These are phyloP conservation scores for Megalurothrips usitatus DNA, from an alignment of 2,888 invertebrate species.

Conservation along the genomic window DNA sequence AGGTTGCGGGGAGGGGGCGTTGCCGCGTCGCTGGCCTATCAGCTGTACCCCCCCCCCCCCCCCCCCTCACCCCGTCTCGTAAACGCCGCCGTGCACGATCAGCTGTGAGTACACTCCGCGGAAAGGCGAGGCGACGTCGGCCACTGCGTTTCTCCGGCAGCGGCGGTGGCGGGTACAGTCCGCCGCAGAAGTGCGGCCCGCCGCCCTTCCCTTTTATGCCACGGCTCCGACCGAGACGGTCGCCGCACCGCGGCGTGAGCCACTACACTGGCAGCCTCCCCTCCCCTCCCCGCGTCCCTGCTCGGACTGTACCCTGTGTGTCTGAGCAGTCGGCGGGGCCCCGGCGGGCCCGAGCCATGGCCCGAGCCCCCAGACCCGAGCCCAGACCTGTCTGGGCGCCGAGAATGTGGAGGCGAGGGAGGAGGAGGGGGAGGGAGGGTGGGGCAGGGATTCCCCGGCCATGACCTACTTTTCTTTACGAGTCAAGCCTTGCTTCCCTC, in stretches of 20 bases:
- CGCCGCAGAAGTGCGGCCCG: conserved; percentile 32
- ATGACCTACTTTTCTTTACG: conserved; percentile 28
- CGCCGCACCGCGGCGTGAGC: background rate
- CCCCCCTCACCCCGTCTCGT: background rate
- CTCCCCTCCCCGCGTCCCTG: conserved; percentile 8
- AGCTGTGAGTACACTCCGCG: background rate
- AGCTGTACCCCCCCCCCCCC: conserved; percentile 41
- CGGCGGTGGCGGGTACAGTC: conserved; percentile 46
- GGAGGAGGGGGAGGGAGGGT: background rate
- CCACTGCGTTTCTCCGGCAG: conserved; percentile 25
- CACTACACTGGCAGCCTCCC: conserved; percentile 20
- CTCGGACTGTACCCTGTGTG: background rate
- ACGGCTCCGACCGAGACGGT: conserved; percentile 11
- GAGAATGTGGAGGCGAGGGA: conserved; percentile 15
- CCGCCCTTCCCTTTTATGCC: background rate
- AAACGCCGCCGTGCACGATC: background rate
- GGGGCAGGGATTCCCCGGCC: conserved; percentile 23
- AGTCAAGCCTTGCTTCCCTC: conserved; percentile 26
- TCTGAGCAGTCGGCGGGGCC: background rate
- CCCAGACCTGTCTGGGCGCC: conserved; percentile 22
- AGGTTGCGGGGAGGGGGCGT: too few species aligned
- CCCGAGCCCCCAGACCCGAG: conserved; percentile 4
- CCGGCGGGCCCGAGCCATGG: background rate
- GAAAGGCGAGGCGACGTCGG: background rate
- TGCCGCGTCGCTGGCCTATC: background rate